A percentile compares a stretch with the other conserved stretches of the same genome.
These are phyloP conservation scores for Intellagama lesueurii DNA, from an alignment of 2,797 vertebrate species.

Conservation along the genomic window DNA sequence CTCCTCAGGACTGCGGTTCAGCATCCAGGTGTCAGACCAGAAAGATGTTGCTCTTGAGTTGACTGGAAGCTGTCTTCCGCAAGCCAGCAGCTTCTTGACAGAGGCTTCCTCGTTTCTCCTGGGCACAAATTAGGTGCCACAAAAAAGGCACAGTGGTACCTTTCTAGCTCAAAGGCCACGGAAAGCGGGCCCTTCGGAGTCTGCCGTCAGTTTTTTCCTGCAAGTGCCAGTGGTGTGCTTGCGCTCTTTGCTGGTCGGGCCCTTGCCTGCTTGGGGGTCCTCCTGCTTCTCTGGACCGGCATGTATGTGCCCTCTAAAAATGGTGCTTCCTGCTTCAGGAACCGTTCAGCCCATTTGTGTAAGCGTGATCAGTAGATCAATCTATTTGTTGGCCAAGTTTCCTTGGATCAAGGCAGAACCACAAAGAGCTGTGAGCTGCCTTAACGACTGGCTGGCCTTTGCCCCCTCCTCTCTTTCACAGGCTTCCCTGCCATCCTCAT, in stretches of 20 bases:
- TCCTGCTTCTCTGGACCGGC: too few relatives aligned
- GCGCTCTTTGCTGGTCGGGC: too few relatives aligned
- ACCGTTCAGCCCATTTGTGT: neutral
- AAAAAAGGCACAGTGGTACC: too few relatives aligned
- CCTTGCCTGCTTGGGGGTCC: too few relatives aligned
- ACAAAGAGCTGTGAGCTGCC: neutral
- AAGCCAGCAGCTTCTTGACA: too few relatives aligned
- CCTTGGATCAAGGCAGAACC: neutral
- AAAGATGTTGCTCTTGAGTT: neutral
- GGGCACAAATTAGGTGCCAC: neutral
- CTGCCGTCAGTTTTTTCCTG: neutral
- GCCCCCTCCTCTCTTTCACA: neutral
- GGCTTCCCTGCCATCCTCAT: constrained; percentile 11
- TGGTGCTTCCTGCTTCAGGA: neutral
- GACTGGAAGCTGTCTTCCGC: too few relatives aligned
- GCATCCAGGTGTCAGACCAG: neutral
- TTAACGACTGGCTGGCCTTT: neutral
- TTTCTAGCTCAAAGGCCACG: neutral
- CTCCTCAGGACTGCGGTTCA: too few relatives aligned
- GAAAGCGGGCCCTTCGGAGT: neutral
- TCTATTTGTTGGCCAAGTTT: neutral
- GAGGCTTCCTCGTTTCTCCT: neutral
- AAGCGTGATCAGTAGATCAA: neutral
- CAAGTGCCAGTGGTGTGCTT: too few relatives aligned
- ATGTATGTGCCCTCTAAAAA: neutral